phyloP scores from a whole-genome alignment of 2,888 invertebrate species.

The Hyppa rectilinea region DNA sequence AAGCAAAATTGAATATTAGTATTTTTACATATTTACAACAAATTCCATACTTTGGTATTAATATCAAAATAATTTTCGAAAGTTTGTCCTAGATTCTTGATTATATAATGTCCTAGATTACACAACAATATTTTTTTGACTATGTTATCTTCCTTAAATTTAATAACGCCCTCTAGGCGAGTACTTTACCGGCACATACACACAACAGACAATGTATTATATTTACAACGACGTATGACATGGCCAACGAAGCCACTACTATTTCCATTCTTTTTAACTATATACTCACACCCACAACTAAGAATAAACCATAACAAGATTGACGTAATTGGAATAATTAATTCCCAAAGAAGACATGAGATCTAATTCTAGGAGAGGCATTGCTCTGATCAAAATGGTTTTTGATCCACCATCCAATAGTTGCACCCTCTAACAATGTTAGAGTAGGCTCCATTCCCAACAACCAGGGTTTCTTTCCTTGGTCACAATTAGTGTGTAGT shows the following conservation, averaged over 20 bases:
- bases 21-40: conserved; percentile 60
- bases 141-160: not conserved
- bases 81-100: too few species aligned
- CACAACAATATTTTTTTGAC: not conserved
- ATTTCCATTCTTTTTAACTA: not conserved
- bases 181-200: conserved; percentile 7
- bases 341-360: conserved; percentile 20
- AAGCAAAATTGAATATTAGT: conserved; percentile 37
- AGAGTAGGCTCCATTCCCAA: not conserved
- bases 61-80: conserved; percentile 25
- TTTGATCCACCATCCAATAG: conserved; percentile 8
- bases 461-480: not conserved
- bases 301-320: not conserved
- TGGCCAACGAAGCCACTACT: conserved; percentile 13
- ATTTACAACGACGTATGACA: conserved; percentile 49
- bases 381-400: not conserved
- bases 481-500: not conserved
- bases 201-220: conserved; percentile 43
- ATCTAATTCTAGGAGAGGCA: conserved; percentile 8
- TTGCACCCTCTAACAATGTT: conserved; percentile 12
- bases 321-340: conserved; percentile 22
- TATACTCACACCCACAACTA: not conserved
- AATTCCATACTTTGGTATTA: conserved; percentile 32
- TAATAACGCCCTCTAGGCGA: conserved; percentile 43
- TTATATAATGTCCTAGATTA: conserved; percentile 14